A percentile compares a stretch with the other conserved stretches of the same genome.
Conservation (phyloP, 2,888 invertebrate species). For the Drosophila merina region DNA sequence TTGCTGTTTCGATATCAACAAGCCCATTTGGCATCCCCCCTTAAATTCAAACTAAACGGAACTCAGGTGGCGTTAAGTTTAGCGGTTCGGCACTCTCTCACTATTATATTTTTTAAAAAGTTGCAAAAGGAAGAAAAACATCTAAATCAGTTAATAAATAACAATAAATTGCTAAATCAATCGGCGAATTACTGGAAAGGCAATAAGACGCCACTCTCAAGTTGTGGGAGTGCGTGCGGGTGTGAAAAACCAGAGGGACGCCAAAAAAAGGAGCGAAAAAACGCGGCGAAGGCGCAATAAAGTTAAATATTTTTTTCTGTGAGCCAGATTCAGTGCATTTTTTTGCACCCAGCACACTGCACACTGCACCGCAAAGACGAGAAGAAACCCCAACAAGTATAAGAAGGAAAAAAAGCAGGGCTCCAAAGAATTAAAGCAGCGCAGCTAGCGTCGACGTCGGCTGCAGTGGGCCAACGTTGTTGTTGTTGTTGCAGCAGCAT, state of each 20-base stretch:
- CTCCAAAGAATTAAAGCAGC: slow-evolving; percentile 15
- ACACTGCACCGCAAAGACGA: slow-evolving; percentile 15
- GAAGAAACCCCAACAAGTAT: slow-evolving; percentile 26
- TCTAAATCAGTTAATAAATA: not conserved
- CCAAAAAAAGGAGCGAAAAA: slow-evolving; percentile 7
- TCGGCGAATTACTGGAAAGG: not conserved
- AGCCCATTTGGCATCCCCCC: too few species aligned
- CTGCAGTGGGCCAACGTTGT: slow-evolving; percentile 29
- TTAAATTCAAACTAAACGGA: not conserved
- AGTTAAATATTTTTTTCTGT: slow-evolving; percentile 30
- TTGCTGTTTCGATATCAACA: too few species aligned
- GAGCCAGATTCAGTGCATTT: slow-evolving; percentile 38
- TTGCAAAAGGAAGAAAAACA: slow-evolving; percentile 1
- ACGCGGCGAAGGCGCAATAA: slow-evolving; percentile 12
- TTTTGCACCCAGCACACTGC: slow-evolving; percentile 33
- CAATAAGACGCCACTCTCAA: slow-evolving; percentile 14
- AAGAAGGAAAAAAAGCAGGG: slow-evolving; percentile 35
- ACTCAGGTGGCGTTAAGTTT: slow-evolving; percentile 2
- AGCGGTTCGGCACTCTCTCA: not conserved
- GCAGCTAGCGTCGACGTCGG: slow-evolving; percentile 23
- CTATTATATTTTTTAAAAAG: slow-evolving; percentile 1
- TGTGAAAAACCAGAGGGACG: slow-evolving; percentile 1
- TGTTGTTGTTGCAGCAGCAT: slow-evolving; percentile 38
- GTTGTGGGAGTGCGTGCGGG: slow-evolving; percentile 29
- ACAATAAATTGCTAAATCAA: not conserved